Base-by-base conservation (phyloP, 1,140 invertebrate genomes). In the Pollicipes pollicipes region DNA sequence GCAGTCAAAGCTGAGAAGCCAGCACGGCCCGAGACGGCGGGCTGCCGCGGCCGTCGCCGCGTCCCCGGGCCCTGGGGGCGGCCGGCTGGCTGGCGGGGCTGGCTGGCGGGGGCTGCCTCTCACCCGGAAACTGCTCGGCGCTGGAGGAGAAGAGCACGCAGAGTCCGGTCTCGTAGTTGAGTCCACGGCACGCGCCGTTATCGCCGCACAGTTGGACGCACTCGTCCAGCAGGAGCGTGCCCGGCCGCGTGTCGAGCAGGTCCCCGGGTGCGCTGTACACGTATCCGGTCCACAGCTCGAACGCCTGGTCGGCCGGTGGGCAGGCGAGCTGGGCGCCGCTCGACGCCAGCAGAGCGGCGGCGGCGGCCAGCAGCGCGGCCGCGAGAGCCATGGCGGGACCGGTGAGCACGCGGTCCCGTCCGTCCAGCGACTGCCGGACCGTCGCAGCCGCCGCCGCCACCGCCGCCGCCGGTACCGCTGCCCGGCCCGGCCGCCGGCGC, bases 91-190 rank as follows among this genome's bases (percentile, higher is more conserved):
- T 35, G 6, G 6, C 35, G 6, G 6, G 6, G 6, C 35, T 35
- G 35, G 35, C 6, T 70, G 69, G 30, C 21, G 64, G 31, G 31
- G 69, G 30, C 30, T 70, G 69, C 68, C 28, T 31, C 70, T 88
- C 83, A 93, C 90, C 90, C 82, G 92, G 91, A 79, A 90, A 84
- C 80, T 88, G 86, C 79, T 91, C 89, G 75, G 91, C 90, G 77
- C 90, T 90, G 32, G 90, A 90, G 78, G 87, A 88, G 84, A 95
- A 95, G 68, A 95, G 85, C 73, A 95, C 91, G 82, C 93, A 96
- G 30, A 95, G 86, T 68, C 93, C 93, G 70, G 93, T 96, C 83
- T 96, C 93, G 83, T 93, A 96, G 84, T 95, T 96, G 81, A 95
- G 89, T 73, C 91, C 87, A 77, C 88, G 87, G 82, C 93, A 96